Evolutionary conservation across 2,113 vertebrate genomes (phyloP).

Genomic region (Myiagra hebetior): DNA sequence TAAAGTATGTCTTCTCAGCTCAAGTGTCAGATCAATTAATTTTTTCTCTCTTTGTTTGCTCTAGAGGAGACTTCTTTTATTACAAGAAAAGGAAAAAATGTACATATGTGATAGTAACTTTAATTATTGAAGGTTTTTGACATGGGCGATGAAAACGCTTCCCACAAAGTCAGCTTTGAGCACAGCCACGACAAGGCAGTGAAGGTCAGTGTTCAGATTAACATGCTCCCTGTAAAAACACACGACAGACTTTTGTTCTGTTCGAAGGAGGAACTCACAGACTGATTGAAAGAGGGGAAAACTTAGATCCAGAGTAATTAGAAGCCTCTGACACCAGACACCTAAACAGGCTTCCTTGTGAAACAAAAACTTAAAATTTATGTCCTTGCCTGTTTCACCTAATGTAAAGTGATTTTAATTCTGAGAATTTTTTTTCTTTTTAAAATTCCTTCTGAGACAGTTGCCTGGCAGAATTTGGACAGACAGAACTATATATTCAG

Average conservation of each 20-base stretch:
- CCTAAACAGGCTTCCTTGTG: neutral
- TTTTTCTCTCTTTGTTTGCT: slow-evolving; percentile 70
- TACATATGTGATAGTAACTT: slow-evolving; percentile 54
- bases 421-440: neutral
- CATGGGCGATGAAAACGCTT: slow-evolving; percentile 36
- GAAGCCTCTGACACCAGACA: neutral
- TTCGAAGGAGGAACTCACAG: neutral
- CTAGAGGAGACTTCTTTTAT: slow-evolving; percentile 67
- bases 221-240: slow-evolving; percentile 5
- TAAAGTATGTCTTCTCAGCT: slow-evolving; percentile 59
- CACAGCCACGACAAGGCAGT: slow-evolving; percentile 25
- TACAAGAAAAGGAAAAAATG: slow-evolving; percentile 40
- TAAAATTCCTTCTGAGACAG: neutral
- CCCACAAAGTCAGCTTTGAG: slow-evolving; percentile 53
- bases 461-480: neutral
- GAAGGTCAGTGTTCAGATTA: slow-evolving; percentile 61
- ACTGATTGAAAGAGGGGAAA: neutral
- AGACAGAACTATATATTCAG: neutral
- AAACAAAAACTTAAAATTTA: neutral
- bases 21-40: slow-evolving; percentile 70
- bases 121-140: slow-evolving; percentile 71
- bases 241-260: neutral
- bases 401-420: neutral
- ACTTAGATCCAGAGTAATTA: neutral
- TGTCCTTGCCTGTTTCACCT: neutral